Percentiles rank a stretch among this genome's conserved stretches.
Evolutionary conservation across 1,140 invertebrate species (phyloP).

Genomic region (Whitmania pigra): DNA sequence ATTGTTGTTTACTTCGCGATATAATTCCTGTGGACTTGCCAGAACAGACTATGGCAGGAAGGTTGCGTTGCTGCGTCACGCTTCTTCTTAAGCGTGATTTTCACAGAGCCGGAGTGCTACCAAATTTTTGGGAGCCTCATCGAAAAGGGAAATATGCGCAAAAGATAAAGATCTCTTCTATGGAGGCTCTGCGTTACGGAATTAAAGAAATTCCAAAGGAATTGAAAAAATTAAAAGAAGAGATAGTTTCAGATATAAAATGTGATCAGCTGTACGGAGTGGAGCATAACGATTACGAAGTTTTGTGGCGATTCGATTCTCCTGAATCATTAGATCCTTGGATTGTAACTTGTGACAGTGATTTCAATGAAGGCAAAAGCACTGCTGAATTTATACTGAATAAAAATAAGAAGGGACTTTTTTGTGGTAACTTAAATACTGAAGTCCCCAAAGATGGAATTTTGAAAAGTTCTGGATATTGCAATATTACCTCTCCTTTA

Average conservation of each 20-base stretch:
- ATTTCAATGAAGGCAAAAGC: slow-evolving; percentile 67
- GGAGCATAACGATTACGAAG: slow-evolving; percentile 37
- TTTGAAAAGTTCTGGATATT: slow-evolving; percentile 61
- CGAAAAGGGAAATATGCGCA: slow-evolving; percentile 31
- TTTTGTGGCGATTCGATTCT: slow-evolving; percentile 38
- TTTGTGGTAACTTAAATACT: slow-evolving; percentile 59
- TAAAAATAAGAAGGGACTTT: slow-evolving; percentile 56
- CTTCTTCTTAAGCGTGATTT: too few species aligned
- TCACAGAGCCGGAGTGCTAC: too few species aligned
- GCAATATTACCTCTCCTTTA: slow-evolving; percentile 56
- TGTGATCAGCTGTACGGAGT: slow-evolving; percentile 5
- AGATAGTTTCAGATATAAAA: slow-evolving; percentile 9
- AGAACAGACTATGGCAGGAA: too few species aligned
- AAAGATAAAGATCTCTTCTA: slow-evolving; percentile 19
- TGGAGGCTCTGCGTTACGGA: slow-evolving; percentile 23
- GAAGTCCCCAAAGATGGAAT: slow-evolving; percentile 65
- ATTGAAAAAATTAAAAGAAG: slow-evolving; percentile 21
- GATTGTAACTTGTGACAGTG: slow-evolving; percentile 60
- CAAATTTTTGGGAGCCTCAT: slow-evolving; percentile 27
- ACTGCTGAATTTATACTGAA: slow-evolving; percentile 50
- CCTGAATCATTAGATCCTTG: slow-evolving; percentile 56
- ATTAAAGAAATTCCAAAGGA: slow-evolving; percentile 13
- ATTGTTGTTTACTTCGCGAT: too few species aligned
- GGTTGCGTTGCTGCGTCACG: too few species aligned
- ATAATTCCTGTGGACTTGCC: too few species aligned